Percentiles rank a stretch among this genome's conserved stretches.
Evolutionary conservation across 1,140 invertebrate genomes (phyloP).

Genomic region (Papilio polytes): DNA sequence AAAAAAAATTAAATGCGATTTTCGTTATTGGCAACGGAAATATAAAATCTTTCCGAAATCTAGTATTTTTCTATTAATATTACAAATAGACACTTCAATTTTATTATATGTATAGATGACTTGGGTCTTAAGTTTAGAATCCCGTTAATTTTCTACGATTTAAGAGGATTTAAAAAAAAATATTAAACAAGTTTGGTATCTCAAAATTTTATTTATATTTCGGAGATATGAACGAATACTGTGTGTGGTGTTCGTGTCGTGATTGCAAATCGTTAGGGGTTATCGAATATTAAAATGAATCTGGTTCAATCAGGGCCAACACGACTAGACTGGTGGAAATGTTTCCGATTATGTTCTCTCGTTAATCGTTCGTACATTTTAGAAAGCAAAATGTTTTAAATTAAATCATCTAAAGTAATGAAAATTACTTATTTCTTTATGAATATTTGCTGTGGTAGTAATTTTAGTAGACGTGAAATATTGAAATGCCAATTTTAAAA

Average conservation of each 20-base stretch:
- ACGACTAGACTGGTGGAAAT: background rate
- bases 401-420: background rate
- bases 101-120: no score
- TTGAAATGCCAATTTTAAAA: no score
- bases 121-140: background rate
- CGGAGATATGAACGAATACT: background rate
- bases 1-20: no score
- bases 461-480: background rate
- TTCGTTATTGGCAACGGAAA: no score
- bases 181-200: background rate
- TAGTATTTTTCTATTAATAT: no score
- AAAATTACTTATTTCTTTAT: background rate
- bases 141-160: background rate
- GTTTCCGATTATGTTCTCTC: background rate
- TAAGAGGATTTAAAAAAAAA: background rate
- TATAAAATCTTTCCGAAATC: no score
- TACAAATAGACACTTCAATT: no score
- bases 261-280: conserved; percentile 12
- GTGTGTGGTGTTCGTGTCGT: background rate
- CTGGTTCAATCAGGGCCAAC: conserved; percentile 5
- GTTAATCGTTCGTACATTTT: background rate
- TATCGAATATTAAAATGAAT: conserved; percentile 23
- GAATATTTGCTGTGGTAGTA: background rate
- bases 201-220: background rate
- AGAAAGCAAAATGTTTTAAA: background rate